A percentile compares a stretch with the other conserved stretches of the same genome.
Conservation (phyloP, 2,888 invertebrate species). For the Amiota mariae region DNA sequence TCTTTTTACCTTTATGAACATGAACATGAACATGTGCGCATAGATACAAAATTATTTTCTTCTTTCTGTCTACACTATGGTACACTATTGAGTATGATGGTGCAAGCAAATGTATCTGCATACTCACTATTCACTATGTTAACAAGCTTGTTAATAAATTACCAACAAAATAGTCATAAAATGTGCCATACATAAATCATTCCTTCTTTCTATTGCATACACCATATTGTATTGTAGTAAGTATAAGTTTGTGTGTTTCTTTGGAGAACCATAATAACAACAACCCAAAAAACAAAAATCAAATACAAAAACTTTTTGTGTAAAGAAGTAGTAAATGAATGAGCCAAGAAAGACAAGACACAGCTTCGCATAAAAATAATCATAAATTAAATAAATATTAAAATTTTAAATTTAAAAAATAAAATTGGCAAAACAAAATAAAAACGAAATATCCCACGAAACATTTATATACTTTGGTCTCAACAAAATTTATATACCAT, state of each 20-base stretch:
- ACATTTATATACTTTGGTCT: no score
- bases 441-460: constrained; percentile 37
- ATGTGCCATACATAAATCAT: constrained; percentile 65
- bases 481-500: no score
- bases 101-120: constrained; percentile 40
- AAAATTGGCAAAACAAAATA: constrained; percentile 6
- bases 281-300: constrained; percentile 3
- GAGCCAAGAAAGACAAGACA: constrained; percentile 1
- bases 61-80: constrained; percentile 44
- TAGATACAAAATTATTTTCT: constrained; percentile 34
- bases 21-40: constrained; percentile 29
- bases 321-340: no score
- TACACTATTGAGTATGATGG: constrained; percentile 48
- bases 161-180: constrained; percentile 67
- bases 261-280: no score
- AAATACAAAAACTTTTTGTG: constrained; percentile 9
- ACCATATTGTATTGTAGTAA: no score
- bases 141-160: constrained; percentile 68
- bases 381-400: constrained; percentile 56
- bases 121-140: constrained; percentile 54
- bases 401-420: constrained; percentile 30
- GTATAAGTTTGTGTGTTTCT: not conserved
- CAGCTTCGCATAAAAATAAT: constrained; percentile 15
- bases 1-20: constrained; percentile 33
- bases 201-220: not conserved